Evolutionary conservation across 2,888 invertebrate species (phyloP), one percentile per base, ranked within the genome.

Genomic region (Merodon equestris): DNA sequence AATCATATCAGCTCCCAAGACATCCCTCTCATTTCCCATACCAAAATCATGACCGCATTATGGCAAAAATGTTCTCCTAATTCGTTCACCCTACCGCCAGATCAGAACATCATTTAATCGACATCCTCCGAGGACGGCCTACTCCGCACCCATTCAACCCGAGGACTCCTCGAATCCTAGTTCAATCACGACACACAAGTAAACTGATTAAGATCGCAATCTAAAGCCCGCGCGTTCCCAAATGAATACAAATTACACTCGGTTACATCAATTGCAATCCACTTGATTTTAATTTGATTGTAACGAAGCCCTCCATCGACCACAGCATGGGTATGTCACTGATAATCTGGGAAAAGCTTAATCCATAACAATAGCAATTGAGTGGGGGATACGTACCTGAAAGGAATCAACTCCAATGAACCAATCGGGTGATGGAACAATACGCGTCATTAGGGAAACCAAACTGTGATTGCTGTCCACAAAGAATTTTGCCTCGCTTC

Each of bases 371-470:
- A 50, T 70, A 42, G 68, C 27, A 27, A 7, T 27, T 27, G 48
- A 54, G 48, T 34, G 58, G 44, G 19, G n/a, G n/a, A n/a, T 17
- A 76, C 84, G 84, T 84, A 89, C 89, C 88, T 89, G 88, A 86
- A 97, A 94, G 84, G 95, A 94, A 89, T 97, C 96, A 53, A 97
- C 93, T 60, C 97, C 97, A 64, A 96, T 93, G 89, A 97, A 97
- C 97, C 97, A 97, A 89, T 97, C 97, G 1, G 97, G 97, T 14
- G 97, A 97, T 14, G 97, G 97, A 73, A 97, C 93, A 90, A 98
- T 95, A 83, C 96, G 92, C 64, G 95, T 93, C 92, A 97, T 94
- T 86, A 97, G 91, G 67, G 97, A 97, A 83, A 97, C 94, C 90
- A 93, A 92, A 50, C 96, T 95, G 91, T 97, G 97, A 89, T 95